These are phyloP conservation scores for Microctonus brassicae DNA, from an alignment of 2,888 invertebrate genomes.

Conservation along the genomic window DNA sequence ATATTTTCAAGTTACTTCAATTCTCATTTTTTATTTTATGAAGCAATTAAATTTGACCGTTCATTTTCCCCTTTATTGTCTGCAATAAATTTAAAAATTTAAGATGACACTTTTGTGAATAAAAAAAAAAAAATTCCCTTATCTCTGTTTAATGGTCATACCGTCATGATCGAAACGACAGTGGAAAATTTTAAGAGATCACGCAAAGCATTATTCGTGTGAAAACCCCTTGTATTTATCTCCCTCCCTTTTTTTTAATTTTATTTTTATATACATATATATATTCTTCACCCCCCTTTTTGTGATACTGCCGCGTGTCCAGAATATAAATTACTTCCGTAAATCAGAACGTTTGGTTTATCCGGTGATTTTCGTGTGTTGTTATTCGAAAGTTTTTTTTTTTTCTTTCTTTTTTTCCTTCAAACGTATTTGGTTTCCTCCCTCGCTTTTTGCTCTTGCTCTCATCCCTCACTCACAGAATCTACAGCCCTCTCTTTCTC, in stretches of 20 bases:
- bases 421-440: neutral
- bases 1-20: no score
- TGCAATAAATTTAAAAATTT: no score
- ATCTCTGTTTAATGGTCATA: slow-evolving; percentile 8
- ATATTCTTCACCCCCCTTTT: slow-evolving; percentile 1
- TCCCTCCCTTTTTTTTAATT: slow-evolving; percentile 11
- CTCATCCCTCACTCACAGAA: neutral
- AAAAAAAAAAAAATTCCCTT: no score
- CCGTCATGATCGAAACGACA: slow-evolving; percentile 30
- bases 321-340: slow-evolving; percentile 40
- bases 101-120: no score
- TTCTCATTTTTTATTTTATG: no score
- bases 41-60: no score
- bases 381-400: slow-evolving; percentile 33
- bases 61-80: no score
- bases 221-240: slow-evolving; percentile 27
- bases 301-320: slow-evolving; percentile 30
- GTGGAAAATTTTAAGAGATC: slow-evolving; percentile 23
- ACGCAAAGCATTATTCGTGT: slow-evolving; percentile 21
- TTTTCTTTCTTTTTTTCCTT: neutral
- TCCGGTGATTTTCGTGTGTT: slow-evolving; percentile 40
- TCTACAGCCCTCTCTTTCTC: neutral
- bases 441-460: neutral
- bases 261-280: neutral
- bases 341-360: slow-evolving; percentile 39